phyloP scores from a whole-genome alignment of 1,140 invertebrate species.

The Rhyacophila brunnea region DNA sequence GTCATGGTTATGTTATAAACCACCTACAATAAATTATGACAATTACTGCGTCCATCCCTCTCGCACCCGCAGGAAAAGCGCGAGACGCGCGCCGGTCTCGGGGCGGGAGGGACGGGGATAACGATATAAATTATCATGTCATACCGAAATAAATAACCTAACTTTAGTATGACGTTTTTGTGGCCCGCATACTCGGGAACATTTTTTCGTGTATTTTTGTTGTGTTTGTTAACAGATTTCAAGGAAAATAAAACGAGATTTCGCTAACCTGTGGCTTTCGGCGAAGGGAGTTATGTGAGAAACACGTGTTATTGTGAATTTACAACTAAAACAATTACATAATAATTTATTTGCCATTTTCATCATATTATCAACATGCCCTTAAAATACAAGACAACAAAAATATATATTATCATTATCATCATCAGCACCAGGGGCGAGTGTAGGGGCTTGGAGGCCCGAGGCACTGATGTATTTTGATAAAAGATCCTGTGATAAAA shows the following conservation, averaged over 20 bases:
- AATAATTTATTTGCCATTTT: too few species aligned
- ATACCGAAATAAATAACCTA: conserved; percentile 33
- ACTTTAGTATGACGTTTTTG: conserved; percentile 35
- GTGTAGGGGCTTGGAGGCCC: too few species aligned
- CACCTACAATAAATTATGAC: conserved; percentile 36
- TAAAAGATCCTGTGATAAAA: too few species aligned
- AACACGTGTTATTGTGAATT: too few species aligned
- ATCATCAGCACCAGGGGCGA: too few species aligned
- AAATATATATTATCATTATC: too few species aligned
- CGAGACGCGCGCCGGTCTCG: conserved; percentile 3
- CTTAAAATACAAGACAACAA: too few species aligned
- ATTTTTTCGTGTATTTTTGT: conserved; percentile 17
- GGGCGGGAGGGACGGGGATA: conserved; percentile 23
- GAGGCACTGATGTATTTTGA: too few species aligned
- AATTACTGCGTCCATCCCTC: conserved; percentile 30
- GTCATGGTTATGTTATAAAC: conserved; percentile 33
- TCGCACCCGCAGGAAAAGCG: conserved; percentile 15
- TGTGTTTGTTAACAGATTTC: conserved; percentile 20
- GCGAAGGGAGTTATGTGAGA: too few species aligned
- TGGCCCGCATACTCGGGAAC: conserved; percentile 18
- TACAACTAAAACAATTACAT: too few species aligned
- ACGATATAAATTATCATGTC: conserved; percentile 36
- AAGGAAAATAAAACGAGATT: background rate
- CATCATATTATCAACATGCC: too few species aligned
- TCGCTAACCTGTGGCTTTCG: background rate